Evolutionary conservation across 2,888 invertebrate genomes (phyloP).

Genomic region (Lasioglossum pauxillum): DNA sequence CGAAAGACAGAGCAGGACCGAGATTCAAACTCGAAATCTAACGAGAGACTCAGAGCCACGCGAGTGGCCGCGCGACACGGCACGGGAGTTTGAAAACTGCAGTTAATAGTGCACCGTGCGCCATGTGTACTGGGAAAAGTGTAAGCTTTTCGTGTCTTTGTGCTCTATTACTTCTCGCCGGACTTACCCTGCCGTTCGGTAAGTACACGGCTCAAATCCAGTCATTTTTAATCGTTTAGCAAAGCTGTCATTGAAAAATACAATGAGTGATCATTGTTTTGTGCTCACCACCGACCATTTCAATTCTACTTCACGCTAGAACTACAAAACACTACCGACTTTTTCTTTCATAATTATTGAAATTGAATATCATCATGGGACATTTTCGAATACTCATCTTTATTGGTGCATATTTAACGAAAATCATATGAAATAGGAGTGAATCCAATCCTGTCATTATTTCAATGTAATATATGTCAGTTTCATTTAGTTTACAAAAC

Average conservation of each 20-base stretch:
- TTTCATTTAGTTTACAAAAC: background rate
- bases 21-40: constrained; percentile 75
- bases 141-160: constrained; percentile 56
- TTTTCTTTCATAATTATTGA: background rate
- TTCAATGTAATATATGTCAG: background rate
- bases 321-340: background rate
- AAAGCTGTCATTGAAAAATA: background rate
- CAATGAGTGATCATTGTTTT: background rate
- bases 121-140: constrained; percentile 70
- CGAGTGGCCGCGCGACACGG: constrained; percentile 80
- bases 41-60: constrained; percentile 78
- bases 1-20: constrained; percentile 52
- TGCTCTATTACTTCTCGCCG: constrained; percentile 61
- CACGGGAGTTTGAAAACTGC: constrained; percentile 66
- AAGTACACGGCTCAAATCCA: constrained; percentile 57
- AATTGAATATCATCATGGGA: background rate
- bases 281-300: background rate
- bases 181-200: constrained; percentile 69
- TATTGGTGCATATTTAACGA: background rate
- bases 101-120: constrained; percentile 58
- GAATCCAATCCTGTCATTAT: background rate
- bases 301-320: background rate
- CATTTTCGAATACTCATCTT: background rate
- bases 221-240: background rate
- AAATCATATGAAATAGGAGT: background rate